These are phyloP conservation scores for Aldrovandia affinis DNA, from an alignment of 2,797 vertebrate genomes.

Conservation along the genomic window DNA sequence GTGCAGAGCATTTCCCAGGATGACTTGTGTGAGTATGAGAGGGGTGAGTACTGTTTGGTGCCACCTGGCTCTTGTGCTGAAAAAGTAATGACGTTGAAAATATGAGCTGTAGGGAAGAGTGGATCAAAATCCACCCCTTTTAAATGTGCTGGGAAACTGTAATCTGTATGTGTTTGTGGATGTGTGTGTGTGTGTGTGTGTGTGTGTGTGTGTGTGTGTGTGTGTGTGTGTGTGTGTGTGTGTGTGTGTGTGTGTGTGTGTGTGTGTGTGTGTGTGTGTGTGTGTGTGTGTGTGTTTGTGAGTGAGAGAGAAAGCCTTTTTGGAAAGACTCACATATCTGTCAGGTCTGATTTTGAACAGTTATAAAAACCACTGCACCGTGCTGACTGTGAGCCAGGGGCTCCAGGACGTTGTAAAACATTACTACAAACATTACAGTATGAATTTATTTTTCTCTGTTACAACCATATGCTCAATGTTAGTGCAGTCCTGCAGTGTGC, in stretches of 20 bases:
- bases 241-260: conserved; percentile 24
- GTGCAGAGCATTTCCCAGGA: conserved; percentile 50
- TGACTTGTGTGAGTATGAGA: conserved; percentile 55
- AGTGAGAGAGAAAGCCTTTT: neutral
- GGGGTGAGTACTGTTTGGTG: too few relatives aligned
- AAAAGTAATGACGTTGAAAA: too few relatives aligned
- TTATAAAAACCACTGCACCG: conserved; percentile 16
- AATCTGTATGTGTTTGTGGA: too few relatives aligned
- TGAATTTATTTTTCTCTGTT: neutral
- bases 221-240: conserved; percentile 20
- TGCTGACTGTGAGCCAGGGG: conserved; percentile 12
- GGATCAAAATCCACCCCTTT: neutral
- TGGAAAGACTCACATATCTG: neutral
- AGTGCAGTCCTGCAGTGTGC: conserved; percentile 31
- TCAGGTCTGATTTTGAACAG: neutral
- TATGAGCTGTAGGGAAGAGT: too few relatives aligned
- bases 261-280: conserved; percentile 28
- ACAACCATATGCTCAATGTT: conserved; percentile 39
- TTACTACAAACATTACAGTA: neutral
- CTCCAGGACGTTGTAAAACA: neutral
- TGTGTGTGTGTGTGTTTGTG: conserved; percentile 24
- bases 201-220: too few relatives aligned
- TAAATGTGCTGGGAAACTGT: too few relatives aligned
- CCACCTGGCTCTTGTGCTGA: too few relatives aligned
- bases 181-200: too few relatives aligned